Evolutionary conservation across 2,797 vertebrate species (phyloP).

Genomic region (Scolopax bukidnonensis): DNA sequence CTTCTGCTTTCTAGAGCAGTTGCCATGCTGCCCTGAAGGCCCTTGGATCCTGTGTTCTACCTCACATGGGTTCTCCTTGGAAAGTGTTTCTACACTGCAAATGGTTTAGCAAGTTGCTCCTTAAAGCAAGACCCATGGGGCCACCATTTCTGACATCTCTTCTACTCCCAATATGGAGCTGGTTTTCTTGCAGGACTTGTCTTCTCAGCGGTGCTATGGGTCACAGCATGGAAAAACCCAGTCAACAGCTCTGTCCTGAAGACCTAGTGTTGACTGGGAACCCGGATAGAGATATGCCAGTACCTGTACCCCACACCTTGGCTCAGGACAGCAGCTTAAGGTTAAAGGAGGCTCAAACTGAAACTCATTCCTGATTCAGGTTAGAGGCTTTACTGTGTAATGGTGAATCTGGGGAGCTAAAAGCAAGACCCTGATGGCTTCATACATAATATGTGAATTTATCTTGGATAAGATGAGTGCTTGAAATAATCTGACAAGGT

Average conservation of each 20-base stretch:
- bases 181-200: not conserved
- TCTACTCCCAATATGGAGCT: not conserved
- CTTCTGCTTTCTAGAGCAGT: not conserved
- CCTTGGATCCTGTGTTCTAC: not conserved
- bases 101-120: not conserved
- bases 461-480: not conserved
- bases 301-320: not conserved
- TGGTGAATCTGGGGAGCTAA: not conserved
- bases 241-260: not conserved
- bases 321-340: not conserved
- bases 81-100: not conserved
- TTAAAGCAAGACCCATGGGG: not conserved
- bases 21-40: not conserved
- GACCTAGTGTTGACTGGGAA: not conserved
- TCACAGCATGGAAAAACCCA: not conserved
- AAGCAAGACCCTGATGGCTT: not conserved
- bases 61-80: not conserved
- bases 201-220: not conserved
- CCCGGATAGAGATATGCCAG: not conserved
- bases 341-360: not conserved
- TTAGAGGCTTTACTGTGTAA: not conserved
- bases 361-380: not conserved
- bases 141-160: not conserved
- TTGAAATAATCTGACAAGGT: not conserved
- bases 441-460: not conserved